Conservation (phyloP, 2,797 vertebrate genomes). For the Luscinia luscinia region DNA sequence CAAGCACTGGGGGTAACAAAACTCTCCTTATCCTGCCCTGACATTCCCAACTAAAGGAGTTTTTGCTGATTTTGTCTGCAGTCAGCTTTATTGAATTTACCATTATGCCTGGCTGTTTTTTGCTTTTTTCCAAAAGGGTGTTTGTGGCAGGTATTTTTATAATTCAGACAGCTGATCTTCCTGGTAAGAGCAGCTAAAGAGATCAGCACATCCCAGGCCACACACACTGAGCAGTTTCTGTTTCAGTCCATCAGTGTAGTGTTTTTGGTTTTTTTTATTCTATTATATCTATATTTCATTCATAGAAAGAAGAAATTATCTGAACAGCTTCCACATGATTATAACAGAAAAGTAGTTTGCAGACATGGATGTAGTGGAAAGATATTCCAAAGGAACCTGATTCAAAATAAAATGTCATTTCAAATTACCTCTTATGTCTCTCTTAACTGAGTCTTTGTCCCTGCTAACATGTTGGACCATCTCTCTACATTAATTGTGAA, state of each 20-base stretch:
- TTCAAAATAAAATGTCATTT: neutral
- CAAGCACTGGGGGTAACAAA: neutral
- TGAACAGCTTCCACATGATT: neutral
- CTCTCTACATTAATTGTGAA: neutral
- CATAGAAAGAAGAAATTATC: neutral
- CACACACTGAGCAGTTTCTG: neutral
- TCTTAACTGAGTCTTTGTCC: neutral
- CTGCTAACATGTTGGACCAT: neutral
- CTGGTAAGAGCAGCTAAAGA: neutral
- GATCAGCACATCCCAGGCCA: neutral
- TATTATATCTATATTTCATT: neutral
- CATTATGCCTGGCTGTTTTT: neutral
- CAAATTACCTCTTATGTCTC: neutral
- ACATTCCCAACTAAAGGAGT: neutral
- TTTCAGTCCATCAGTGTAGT: neutral
- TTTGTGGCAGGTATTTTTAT: neutral
- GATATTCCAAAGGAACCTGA: neutral
- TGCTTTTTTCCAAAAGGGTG: neutral
- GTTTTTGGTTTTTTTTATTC: neutral
- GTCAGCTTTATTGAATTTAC: neutral
- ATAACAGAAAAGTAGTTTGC: neutral
- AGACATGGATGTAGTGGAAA: neutral
- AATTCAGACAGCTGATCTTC: neutral
- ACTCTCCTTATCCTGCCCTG: neutral
- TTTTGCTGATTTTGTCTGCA: slow-evolving; percentile 33